Base-by-base conservation (phyloP, 2,797 vertebrate species). In the Enteromius argenteus region DNA sequence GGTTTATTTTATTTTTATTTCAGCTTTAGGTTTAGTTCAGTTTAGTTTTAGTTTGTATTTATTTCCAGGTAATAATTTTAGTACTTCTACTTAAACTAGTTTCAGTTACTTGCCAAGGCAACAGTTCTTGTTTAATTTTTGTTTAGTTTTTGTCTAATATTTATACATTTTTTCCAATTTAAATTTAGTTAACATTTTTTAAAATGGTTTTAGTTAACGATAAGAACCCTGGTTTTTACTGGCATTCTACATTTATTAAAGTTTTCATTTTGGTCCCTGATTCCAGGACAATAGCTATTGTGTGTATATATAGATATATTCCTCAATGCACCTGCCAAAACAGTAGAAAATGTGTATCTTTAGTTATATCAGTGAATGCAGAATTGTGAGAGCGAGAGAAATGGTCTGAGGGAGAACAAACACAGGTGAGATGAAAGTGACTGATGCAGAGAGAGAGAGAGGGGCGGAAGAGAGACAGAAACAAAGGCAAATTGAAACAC, bases 401-500 rank as follows among this genome's bases (percentile, higher is more conserved):
- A 66, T 8, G 35, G 6, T 84, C 62, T 69, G 44, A 74, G 9
- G 27, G 42, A 68, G 14, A 35, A 79, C 39, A 68, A 15, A 86
- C 62, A 71, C 27, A 32, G 35, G n/a, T 53, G 60, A 64, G 51
- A 67, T 46, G 8, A 67, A 32, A 39, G 85, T 56, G 71, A 21
- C 64, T 35, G n/a, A 42, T 64, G 62, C 69, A 30, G 64, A 64
- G 23, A 13, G 14, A 37, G 46, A 37, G 46, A 56, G 71, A 53
- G 66, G 27, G n/a, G 49, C 85, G 46, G 81, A 86, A 86, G 90
- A 81, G 80, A 81, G 86, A 87, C 79, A 66, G 86, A 79, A 89
- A 89, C 81, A 88, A 87, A 84, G 88, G 84, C 76, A 86, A 85
- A 88, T 87, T 62, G 79, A 83, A 84, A 73, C 58, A 64, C 81